phyloP scores from a whole-genome alignment of 2,888 invertebrate species.

The Timandra comae region DNA sequence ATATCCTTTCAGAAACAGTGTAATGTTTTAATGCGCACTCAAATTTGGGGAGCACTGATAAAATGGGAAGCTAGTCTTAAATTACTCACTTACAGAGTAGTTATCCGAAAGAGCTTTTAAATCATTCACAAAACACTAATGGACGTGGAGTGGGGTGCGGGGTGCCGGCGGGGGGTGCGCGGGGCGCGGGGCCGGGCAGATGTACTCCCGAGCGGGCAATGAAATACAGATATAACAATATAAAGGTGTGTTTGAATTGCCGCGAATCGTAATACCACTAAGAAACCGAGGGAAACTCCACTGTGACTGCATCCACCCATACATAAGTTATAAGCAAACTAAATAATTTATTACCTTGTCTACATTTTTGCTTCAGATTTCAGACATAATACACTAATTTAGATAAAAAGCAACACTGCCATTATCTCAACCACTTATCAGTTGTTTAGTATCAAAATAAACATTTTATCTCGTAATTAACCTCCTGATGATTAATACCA shows the following conservation, averaged over 20 bases:
- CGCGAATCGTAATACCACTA: slow-evolving; percentile 54
- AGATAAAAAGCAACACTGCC: too few relatives aligned
- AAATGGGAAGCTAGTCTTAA: slow-evolving; percentile 75
- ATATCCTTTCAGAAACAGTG: slow-evolving; percentile 36
- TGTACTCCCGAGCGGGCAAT: slow-evolving; percentile 69
- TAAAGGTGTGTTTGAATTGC: slow-evolving; percentile 68
- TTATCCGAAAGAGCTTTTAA: slow-evolving; percentile 78
- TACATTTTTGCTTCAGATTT: too few relatives aligned
- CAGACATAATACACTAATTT: too few relatives aligned
- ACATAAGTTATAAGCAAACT: too few relatives aligned
- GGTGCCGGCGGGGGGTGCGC: slow-evolving; percentile 21
- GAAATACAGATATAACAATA: slow-evolving; percentile 74
- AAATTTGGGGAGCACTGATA: slow-evolving; percentile 75
- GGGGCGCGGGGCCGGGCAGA: slow-evolving; percentile 46
- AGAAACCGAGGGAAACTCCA: slow-evolving; percentile 8
- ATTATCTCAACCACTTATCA: too few relatives aligned
- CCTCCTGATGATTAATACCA: too few relatives aligned
- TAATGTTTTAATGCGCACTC: slow-evolving; percentile 75
- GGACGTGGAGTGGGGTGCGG: slow-evolving; percentile 64
- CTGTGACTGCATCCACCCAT: too few relatives aligned
- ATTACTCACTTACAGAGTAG: slow-evolving; percentile 77
- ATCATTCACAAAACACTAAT: slow-evolving; percentile 78
- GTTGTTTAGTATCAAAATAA: too few relatives aligned
- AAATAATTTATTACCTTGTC: too few relatives aligned
- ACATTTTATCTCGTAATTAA: too few relatives aligned